Percentiles rank a stretch among this genome's conserved stretches.
phyloP scores from a whole-genome alignment of 2,888 invertebrate genomes.

The Patella ulyssiponensis region DNA sequence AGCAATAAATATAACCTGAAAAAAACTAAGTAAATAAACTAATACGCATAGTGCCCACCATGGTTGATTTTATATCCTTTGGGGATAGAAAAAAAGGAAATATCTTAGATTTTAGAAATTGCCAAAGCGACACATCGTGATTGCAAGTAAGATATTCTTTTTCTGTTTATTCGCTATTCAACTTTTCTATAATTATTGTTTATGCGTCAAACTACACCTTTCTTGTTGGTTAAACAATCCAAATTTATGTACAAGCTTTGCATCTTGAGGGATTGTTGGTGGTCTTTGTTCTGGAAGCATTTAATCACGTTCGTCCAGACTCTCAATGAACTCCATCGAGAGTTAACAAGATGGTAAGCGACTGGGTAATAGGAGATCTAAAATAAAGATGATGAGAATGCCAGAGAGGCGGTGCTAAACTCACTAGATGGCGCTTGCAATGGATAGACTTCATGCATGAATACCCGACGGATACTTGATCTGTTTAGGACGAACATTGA shows the following conservation, averaged over 20 bases:
- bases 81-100: too few species aligned
- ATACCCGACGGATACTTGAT: constrained; percentile 7
- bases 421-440: neutral
- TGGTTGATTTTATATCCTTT: too few species aligned
- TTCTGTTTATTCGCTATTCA: too few species aligned
- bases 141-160: too few species aligned
- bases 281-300: neutral
- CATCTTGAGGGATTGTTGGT: neutral
- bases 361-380: constrained; percentile 2
- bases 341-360: neutral
- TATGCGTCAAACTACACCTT: neutral
- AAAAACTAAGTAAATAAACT: too few species aligned
- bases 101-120: too few species aligned
- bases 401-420: constrained; percentile 5
- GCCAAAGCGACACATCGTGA: too few species aligned
- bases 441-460: neutral
- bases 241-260: too few species aligned
- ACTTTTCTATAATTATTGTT: too few species aligned
- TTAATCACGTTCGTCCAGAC: constrained; percentile 7
- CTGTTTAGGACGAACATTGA: neutral
- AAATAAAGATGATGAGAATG: constrained; percentile 12
- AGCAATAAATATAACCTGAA: too few species aligned
- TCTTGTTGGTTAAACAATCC: neutral
- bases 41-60: too few species aligned
- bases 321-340: neutral